Base-by-base conservation (phyloP, 53 echinoderm and acorn worm genomes). In the Stichopus horrens region DNA sequence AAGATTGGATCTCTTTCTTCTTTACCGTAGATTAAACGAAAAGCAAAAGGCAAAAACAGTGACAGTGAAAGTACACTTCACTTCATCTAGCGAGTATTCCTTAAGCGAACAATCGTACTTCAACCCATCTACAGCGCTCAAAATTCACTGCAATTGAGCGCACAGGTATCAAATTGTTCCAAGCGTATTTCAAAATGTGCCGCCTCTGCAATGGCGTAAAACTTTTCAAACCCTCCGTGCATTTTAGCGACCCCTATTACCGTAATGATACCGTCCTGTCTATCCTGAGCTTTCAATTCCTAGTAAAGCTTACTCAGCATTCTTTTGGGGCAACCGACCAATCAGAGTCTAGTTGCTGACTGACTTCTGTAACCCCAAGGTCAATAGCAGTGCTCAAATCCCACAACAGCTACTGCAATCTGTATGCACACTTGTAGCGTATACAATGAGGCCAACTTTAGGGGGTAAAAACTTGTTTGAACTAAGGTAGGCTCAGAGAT, bases 291-390 rank as follows among this genome's bases (percentile, higher is more conserved):
- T 81, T 57, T 56, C 81, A 85, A 37, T 67, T 85, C 67, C 60
- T 53, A 63, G 85, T 59, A 23, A 67, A 67, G 85, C 85, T 85
- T 67, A 85, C 65, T 85, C 85, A 85, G 85, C 85, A 85, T 85
- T 85, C 85, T 85, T 85, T 85, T 20, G 68, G 52, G 11, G 85
- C 85, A 67, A 85, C 23, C 23, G 85, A 85, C 85, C 85, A 85
- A 85, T 85, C 85, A 85, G 85, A 59, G 5, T 63, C 85, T 6
- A 63, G 65, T 7, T 22, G 68, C 85, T 67, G 67, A 85, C 52
- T 85, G 85, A 85, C 85, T 85, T 85, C 85, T 63, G 18, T 66
- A 85, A 85, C 85, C 85, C 85, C 85, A 85, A 85, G 85, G 85
- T 85, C 85, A 85, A 67, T 52, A 81, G 85, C 66, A 85, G 85